Evolutionary conservation across 2,113 vertebrate genomes (phyloP), one percentile per base, ranked within the genome.

Genomic region (Oryzias melastigma): DNA sequence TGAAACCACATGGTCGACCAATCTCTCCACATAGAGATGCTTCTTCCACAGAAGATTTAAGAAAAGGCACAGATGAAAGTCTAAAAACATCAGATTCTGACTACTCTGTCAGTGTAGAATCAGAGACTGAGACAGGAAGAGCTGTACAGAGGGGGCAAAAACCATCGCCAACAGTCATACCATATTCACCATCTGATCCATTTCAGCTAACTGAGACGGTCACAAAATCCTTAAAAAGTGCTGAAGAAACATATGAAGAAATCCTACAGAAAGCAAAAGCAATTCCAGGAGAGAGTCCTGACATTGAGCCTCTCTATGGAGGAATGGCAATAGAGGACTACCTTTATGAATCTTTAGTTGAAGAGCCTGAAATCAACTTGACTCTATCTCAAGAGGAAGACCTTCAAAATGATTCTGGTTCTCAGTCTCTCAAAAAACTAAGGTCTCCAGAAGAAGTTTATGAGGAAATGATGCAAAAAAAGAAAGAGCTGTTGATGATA

Each of bases 311-410:
- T n/a, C 91, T 99, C 18, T 98, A 97, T 80, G 96, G 94, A 40
- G 97, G 97, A 52, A 96, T 99, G 96, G 44, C 95, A 80, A 98
- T 98, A 87, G 96, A 99, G 61, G 97, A 99, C 88, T 99, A 98
- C 85, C 95, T 97, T 83, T 98, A 98, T 69, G 96, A 98, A 68
- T 96, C 96, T 49, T 91, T 99, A 80, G 91, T 99, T 59, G 95
- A 95, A 68, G 95, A 95, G 44, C 87, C 91, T 84, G 92, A 91
- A 68, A 76, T 83, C 8, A 83, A 85, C 29, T 84, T 92, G 27
- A 88, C n/a, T 65, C 60, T 90, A 63, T 58, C 69, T 57, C 77
- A 78, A 65, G 86, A 90, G 61, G 92, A 93, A 25, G 91, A 93
- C 19, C 8, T 74, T 2, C 86, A 78, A 68, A 80, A 61, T 69